Evolutionary conservation across 1,140 invertebrate genomes (phyloP), one percentile per base, ranked within the genome.

Genomic region (Mya arenaria): DNA sequence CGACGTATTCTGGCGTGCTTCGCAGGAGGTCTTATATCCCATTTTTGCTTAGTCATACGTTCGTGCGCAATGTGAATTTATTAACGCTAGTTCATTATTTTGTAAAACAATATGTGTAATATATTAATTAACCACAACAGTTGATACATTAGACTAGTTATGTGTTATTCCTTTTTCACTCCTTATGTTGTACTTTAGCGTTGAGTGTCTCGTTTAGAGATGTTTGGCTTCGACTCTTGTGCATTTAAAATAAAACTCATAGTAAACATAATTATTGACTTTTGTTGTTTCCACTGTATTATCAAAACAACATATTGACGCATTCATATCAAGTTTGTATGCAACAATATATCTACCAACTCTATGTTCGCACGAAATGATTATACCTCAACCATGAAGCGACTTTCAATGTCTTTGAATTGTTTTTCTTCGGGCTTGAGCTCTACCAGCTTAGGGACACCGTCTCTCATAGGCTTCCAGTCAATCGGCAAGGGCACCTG

Each of bases 401-500:
- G 71, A 4, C 37, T 19, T 68, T 55, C 62, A 37, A 78, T 78
- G 28, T 37, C 48, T 30, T 68, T 5, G 37, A 41, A 78, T 4
- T 13, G 6, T 6, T 39, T 13, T n/a, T 66, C 63, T 15, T 60
- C 58, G n/a, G 28, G 15, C 13, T 34, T n/a, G 1, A 78, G 3
- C 28, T 39, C 1, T n/a, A 78, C 63, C 36, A 56, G 32, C 36
- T 30, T 66, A 5, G 68, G 52, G 17, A 52, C 39, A 56, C 68
- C 32, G n/a, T 78, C 60, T 39, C 68, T 68, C 75, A 78, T 78
- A 17, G 25, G 3, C 28, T 60, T 32, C 75, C 75, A 78, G 30
- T 66, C 63, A 6, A 52, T 63, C 1, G 75, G 75, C 8, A 78
- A 30, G n/a, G 73, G n/a, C n/a, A n/a, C n/a, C n/a, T n/a, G n/a